Evolutionary conservation across 2,888 invertebrate genomes (phyloP).

Genomic region (Bruchidius siliquastri): DNA sequence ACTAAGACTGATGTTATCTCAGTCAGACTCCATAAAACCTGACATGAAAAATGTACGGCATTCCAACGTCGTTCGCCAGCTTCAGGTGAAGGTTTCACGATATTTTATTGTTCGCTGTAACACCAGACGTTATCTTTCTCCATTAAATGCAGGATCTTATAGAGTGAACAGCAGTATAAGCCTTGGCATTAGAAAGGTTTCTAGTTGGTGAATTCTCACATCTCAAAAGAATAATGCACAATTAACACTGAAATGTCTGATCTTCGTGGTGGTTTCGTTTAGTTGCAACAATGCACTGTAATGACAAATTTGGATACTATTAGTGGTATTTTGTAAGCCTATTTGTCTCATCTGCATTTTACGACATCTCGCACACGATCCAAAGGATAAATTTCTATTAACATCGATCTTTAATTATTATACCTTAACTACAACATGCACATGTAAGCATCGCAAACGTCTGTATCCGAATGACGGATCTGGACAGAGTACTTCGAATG

Average conservation of each 20-base stretch:
- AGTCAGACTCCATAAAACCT: neutral
- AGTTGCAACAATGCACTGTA: neutral
- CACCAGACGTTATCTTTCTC: neutral
- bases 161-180: neutral
- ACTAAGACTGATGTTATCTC: neutral
- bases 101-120: neutral
- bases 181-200: neutral
- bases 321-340: too few relatives aligned
- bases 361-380: too few relatives aligned
- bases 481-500: too few relatives aligned
- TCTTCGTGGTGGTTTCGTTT: neutral
- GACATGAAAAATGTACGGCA: neutral
- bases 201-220: neutral
- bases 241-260: neutral
- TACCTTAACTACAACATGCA: too few relatives aligned
- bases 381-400: too few relatives aligned
- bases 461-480: too few relatives aligned
- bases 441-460: too few relatives aligned
- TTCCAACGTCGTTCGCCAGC: neutral
- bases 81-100: neutral
- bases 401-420: too few relatives aligned
- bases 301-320: too few relatives aligned
- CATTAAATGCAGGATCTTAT: neutral
- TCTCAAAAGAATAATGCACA: neutral
- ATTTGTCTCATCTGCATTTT: too few relatives aligned